Conservation (phyloP, 1,140 invertebrate genomes). For the Laupala kohalensis region DNA sequence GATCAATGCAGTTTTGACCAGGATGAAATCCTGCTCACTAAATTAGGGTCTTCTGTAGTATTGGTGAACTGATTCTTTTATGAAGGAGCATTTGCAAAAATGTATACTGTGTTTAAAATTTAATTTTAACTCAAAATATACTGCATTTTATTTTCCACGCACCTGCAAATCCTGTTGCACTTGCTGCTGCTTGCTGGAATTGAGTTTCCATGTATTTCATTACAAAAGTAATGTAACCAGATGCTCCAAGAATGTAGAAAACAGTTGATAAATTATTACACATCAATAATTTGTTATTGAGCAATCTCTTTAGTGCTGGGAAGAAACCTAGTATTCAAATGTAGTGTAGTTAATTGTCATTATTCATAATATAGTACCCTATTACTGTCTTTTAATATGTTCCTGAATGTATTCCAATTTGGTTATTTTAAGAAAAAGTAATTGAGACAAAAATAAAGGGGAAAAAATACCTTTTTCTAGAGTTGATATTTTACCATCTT, state of each 20-base stretch:
- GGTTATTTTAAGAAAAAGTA: too few relatives aligned
- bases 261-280: conserved; percentile 41
- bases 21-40: too few relatives aligned
- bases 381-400: too few relatives aligned
- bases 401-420: too few relatives aligned
- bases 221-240: conserved; percentile 53
- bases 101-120: background rate
- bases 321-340: conserved; percentile 46
- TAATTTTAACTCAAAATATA: background rate
- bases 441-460: too few relatives aligned
- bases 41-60: too few relatives aligned
- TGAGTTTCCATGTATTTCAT: conserved; percentile 60
- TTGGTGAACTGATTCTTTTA: too few relatives aligned
- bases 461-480: too few relatives aligned
- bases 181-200: conserved; percentile 45
- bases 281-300: conserved; percentile 43
- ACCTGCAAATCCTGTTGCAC: conserved; percentile 48
- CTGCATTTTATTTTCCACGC: conserved; percentile 2
- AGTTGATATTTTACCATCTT: too few relatives aligned
- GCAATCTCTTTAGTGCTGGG: conserved; percentile 38
- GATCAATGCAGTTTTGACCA: too few relatives aligned
- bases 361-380: too few relatives aligned
- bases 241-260: conserved; percentile 49
- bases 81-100: background rate
- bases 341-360: too few relatives aligned